Percentiles rank a stretch among this genome's conserved stretches.
Evolutionary conservation across 2,113 vertebrate species (phyloP).

Genomic region (Hoplias malabaricus): DNA sequence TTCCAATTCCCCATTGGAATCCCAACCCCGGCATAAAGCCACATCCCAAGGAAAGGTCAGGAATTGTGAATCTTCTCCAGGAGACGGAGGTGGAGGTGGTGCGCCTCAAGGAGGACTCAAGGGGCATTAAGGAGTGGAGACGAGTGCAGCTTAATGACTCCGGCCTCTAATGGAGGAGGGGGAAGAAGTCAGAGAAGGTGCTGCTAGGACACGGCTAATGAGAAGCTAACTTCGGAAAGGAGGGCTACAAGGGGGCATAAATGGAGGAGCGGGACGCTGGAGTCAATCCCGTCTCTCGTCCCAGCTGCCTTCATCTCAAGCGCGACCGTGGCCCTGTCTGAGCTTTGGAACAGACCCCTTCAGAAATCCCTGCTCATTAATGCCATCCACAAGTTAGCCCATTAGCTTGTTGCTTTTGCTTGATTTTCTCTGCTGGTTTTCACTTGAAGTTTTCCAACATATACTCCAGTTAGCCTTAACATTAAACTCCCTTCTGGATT

Average conservation of each 20-base stretch:
- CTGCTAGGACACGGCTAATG: conserved; percentile 11
- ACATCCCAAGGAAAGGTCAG: background rate
- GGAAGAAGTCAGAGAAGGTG: conserved; percentile 23
- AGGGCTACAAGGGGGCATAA: conserved; percentile 14
- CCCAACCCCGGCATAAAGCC: background rate
- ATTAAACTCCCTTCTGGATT: too few relatives aligned
- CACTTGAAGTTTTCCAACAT: too few relatives aligned
- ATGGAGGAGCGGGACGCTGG: conserved; percentile 11
- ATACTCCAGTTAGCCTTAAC: too few relatives aligned
- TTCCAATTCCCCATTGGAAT: background rate
- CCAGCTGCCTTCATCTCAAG: conserved; percentile 3
- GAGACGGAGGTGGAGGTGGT: background rate
- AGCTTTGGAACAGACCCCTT: background rate
- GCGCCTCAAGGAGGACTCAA: background rate
- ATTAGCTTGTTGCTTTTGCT: background rate
- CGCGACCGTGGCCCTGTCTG: background rate
- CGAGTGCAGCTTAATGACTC: conserved; percentile 15
- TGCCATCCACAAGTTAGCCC: background rate
- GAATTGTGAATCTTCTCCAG: background rate
- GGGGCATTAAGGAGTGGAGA: conserved; percentile 1
- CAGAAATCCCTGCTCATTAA: background rate
- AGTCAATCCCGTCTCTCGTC: background rate
- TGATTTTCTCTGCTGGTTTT: background rate
- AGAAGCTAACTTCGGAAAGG: conserved; percentile 27
- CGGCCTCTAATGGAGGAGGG: background rate